Base-by-base conservation (phyloP, 2,797 vertebrate species). In the Microcaecilia unicolor region DNA sequence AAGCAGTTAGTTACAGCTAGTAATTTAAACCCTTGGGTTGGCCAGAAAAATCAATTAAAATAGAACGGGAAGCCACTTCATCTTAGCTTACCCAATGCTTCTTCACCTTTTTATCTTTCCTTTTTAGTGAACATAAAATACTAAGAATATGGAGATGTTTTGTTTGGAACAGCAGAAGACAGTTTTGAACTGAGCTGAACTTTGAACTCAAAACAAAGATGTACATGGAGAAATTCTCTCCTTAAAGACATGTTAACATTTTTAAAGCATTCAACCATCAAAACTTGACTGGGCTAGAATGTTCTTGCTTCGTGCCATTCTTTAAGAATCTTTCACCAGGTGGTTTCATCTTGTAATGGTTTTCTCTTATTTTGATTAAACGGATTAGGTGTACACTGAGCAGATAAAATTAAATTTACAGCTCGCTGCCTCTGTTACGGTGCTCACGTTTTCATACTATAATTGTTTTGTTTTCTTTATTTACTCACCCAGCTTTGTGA, bases 241-340 rank as follows among this genome's bases (percentile, higher is more conserved):
- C 71, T 51, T 42, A 36, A 67, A 50, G 34, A 75, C 61, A 67
- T 81, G 72, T 74, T 76, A 70, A 78, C 73, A 83, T 85, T 78
- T 80, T 80, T 86, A 59, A 70, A 52, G 73, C 80, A 51, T 48
- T 84, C 70, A 77, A 76, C 76, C 81, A 77, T 90, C 52, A 54
- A 75, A 60, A 67, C 33, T 57, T 39, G 40, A 78, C 68, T 61
- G 55, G 41, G 69, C 62, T 69, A 56, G 51, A 57, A 33, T 47
- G 42, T 55, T 40, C 29, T 42, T 36, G 65, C 61, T 73, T 83
- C 71, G 70, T 31, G 10, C 47, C 46, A 63, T 41, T 44, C 44
- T 75, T 56, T 70, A 45, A 53, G 34, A 49, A 32, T 80, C 77
- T 84, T 78, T 87, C 77, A 78, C 66, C 74, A 56, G n/a, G 22